phyloP scores from a whole-genome alignment of 2,888 invertebrate species.

The Ormyrus thymus region DNA sequence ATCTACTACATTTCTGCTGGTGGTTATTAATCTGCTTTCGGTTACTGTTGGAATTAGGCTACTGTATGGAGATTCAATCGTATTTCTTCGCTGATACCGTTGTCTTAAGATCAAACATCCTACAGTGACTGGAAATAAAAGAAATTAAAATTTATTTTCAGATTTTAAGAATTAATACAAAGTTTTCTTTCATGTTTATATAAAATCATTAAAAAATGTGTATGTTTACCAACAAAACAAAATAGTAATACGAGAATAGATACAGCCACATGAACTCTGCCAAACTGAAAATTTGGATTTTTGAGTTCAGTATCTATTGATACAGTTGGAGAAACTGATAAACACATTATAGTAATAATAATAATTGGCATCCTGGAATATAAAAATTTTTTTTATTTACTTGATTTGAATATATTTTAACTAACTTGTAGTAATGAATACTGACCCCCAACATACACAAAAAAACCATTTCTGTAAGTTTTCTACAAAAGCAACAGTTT shows the following conservation, averaged over 20 bases:
- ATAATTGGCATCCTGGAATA: conserved; percentile 80
- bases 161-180: conserved; percentile 13
- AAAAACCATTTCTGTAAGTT: conserved; percentile 84
- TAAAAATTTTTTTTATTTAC: background rate
- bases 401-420: background rate
- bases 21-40: conserved; percentile 54
- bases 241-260: conserved; percentile 85
- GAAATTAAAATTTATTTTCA: background rate
- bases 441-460: conserved; percentile 79
- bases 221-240: conserved; percentile 84
- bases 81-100: conserved; percentile 83
- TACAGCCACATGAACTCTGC: conserved; percentile 85
- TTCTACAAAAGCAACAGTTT: conserved; percentile 88
- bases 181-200: conserved; percentile 12
- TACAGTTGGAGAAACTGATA: conserved; percentile 76
- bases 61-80: conserved; percentile 57
- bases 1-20: conserved; percentile 66
- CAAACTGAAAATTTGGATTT: conserved; percentile 87
- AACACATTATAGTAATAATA: conserved; percentile 81
- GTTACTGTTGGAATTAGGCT: conserved; percentile 58
- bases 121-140: conserved; percentile 80
- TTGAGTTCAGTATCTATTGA: conserved; percentile 78
- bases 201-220: background rate
- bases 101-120: conserved; percentile 90
- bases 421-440: conserved; percentile 30